Conservation (phyloP, 2,888 invertebrate species). For the Synanthedon formicaeformis region DNA sequence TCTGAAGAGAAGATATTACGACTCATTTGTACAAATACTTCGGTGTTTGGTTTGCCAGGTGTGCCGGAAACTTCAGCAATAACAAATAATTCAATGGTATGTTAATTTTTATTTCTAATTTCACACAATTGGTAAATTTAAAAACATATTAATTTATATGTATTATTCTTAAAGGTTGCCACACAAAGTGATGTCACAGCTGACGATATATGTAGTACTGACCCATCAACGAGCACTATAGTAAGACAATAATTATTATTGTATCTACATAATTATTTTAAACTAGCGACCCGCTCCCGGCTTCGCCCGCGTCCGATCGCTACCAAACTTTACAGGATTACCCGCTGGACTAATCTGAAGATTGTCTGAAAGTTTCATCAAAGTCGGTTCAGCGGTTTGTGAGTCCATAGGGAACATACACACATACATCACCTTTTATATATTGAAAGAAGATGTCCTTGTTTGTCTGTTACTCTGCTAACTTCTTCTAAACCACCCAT, state of each 20-base stretch:
- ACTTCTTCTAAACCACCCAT: too few relatives aligned
- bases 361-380: too few relatives aligned
- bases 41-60: constrained; percentile 34
- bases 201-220: constrained; percentile 25
- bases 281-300: too few relatives aligned
- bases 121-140: background rate
- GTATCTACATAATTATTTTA: too few relatives aligned
- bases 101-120: background rate
- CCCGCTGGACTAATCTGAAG: too few relatives aligned
- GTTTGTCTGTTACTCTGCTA: too few relatives aligned
- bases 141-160: background rate
- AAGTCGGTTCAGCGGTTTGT: too few relatives aligned
- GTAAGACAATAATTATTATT: constrained; percentile 11
- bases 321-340: too few relatives aligned
- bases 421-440: too few relatives aligned
- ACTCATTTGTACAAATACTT: constrained; percentile 38
- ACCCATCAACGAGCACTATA: constrained; percentile 27
- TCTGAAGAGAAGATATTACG: constrained; percentile 40
- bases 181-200: constrained; percentile 19
- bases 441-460: too few relatives aligned
- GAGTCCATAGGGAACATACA: too few relatives aligned
- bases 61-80: constrained; percentile 37
- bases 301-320: too few relatives aligned
- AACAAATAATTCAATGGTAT: constrained; percentile 23
- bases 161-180: constrained; percentile 11